Evolutionary conservation across 2,888 invertebrate species (phyloP).

Genomic region (Alcis repandata): DNA sequence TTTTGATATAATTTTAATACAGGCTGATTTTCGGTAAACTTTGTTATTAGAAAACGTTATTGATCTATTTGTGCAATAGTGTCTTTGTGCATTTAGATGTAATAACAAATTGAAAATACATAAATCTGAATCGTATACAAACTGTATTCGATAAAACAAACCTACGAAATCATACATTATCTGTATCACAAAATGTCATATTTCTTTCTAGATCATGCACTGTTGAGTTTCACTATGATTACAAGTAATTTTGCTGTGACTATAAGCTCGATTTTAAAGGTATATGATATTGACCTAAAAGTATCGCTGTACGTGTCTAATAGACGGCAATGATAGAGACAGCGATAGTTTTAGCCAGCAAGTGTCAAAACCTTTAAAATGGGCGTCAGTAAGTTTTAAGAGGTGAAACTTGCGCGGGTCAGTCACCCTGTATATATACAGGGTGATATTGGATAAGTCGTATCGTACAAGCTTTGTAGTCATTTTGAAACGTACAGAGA

Average conservation of each 20-base stretch:
- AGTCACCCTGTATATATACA: constrained; percentile 54
- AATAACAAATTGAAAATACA: not conserved
- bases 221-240: constrained; percentile 12
- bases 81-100: constrained; percentile 5
- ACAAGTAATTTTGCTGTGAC: constrained; percentile 22
- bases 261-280: constrained; percentile 1
- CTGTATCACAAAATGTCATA: not conserved
- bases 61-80: not conserved
- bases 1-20: not conserved
- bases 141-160: not conserved
- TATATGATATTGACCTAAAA: not conserved
- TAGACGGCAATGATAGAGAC: not conserved
- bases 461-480: constrained; percentile 70
- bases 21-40: not conserved
- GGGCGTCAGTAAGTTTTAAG: not conserved
- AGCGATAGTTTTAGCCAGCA: not conserved
- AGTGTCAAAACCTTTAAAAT: not conserved
- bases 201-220: constrained; percentile 15
- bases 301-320: not conserved
- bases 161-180: not conserved
- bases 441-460: constrained; percentile 67
- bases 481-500: constrained; percentile 50
- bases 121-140: not conserved
- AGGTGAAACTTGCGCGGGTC: constrained; percentile 12
- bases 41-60: not conserved